A percentile compares a stretch with the other conserved stretches of the same genome.
phyloP scores from a whole-genome alignment of 2,888 invertebrate species.

The Dasysyrphus albostriatus region DNA sequence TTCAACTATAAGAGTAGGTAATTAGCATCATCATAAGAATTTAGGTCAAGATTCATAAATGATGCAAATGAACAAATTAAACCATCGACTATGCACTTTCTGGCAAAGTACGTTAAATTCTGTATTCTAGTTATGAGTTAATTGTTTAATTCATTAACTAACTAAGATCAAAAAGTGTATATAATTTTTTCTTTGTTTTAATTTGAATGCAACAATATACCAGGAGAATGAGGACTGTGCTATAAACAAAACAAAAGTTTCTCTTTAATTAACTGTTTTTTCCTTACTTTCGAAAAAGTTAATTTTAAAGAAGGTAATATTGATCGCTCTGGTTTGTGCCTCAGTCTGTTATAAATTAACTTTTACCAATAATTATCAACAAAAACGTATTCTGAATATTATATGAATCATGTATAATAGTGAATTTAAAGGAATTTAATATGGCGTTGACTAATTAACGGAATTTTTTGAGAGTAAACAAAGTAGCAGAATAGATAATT shows the following conservation, averaged over 20 bases:
- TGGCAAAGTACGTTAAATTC: background rate
- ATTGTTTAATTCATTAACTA: background rate
- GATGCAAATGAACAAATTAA: constrained; percentile 16
- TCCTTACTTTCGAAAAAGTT: constrained; percentile 5
- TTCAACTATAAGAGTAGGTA: constrained; percentile 1
- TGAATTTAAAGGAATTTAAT: background rate
- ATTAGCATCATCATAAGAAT: constrained; percentile 28
- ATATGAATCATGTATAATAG: background rate
- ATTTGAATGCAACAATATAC: background rate
- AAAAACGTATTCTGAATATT: background rate
- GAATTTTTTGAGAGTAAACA: background rate
- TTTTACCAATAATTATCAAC: constrained; percentile 2
- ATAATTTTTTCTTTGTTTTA: background rate
- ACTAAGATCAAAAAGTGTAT: background rate
- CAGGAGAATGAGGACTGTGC: background rate
- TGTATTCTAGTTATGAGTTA: background rate
- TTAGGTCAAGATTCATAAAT: constrained; percentile 22
- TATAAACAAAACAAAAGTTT: background rate
- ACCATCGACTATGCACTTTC: constrained; percentile 5
- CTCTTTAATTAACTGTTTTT: constrained; percentile 8
- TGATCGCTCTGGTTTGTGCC: background rate
- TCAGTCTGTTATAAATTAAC: background rate
- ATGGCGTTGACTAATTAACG: background rate
- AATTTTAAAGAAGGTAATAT: background rate
- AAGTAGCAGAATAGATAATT: background rate